phyloP scores from a whole-genome alignment of 2,888 invertebrate genomes.

The Sarcophaga rosellei region DNA sequence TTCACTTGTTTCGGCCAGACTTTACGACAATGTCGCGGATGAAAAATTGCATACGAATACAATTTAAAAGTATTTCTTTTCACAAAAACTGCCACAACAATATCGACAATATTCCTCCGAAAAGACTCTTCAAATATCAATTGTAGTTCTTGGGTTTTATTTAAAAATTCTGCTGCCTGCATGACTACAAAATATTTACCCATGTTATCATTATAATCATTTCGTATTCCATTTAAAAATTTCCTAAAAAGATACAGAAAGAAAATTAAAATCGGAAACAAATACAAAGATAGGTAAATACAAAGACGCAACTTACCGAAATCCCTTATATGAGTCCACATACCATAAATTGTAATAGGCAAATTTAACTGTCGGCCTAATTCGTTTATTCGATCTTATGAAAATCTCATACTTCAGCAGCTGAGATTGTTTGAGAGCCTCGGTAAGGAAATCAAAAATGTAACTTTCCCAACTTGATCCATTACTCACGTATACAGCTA shows the following conservation, averaged over 20 bases:
- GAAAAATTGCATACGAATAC: conserved; percentile 52
- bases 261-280: neutral
- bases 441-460: conserved; percentile 42
- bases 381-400: conserved; percentile 6
- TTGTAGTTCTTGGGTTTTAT: neutral
- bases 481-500: conserved; percentile 46
- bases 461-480: conserved; percentile 36
- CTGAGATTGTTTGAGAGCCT: conserved; percentile 13
- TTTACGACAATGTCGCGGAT: conserved; percentile 40
- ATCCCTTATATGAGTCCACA: conserved; percentile 59
- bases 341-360: conserved; percentile 62
- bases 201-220: conserved; percentile 14
- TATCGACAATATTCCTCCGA: conserved; percentile 53
- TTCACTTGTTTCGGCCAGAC: conserved; percentile 43
- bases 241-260: conserved; percentile 28
- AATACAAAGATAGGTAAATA: neutral
- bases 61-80: conserved; percentile 6
- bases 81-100: conserved; percentile 38
- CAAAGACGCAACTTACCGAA: conserved; percentile 41
- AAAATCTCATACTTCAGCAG: conserved; percentile 57
- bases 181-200: conserved; percentile 55
- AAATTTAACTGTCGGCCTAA: neutral
- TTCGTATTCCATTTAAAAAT: neutral
- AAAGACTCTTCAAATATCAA: conserved; percentile 53
- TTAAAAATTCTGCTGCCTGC: conserved; percentile 17